These are phyloP conservation scores for Pongo pygmaeus DNA, from an alignment of 2,113 vertebrate genomes.

Conservation along the genomic window DNA sequence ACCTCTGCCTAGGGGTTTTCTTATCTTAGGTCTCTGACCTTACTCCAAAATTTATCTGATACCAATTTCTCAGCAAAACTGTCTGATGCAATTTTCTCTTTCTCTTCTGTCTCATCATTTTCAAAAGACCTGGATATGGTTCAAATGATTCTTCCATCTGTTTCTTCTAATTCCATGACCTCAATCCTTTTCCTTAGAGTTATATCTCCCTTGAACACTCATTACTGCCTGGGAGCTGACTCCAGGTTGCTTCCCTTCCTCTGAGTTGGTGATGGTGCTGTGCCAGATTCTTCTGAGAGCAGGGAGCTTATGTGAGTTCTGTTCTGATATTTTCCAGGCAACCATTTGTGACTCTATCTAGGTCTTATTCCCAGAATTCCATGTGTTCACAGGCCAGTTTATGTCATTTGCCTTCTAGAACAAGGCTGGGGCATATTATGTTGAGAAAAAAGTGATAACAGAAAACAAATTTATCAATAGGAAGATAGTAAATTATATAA, in stretches of 20 bases:
- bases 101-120: constrained; percentile 21
- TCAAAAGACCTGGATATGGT: constrained; percentile 21
- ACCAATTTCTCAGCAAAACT: constrained; percentile 30
- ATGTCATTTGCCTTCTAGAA: neutral
- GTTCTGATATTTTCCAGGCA: neutral
- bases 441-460: neutral
- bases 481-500: neutral
- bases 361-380: neutral
- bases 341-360: neutral
- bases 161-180: constrained; percentile 17
- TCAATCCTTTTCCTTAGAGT: neutral
- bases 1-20: neutral
- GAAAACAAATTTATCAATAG: neutral
- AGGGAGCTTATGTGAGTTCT: neutral
- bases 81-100: neutral
- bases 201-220: neutral
- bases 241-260: neutral
- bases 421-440: neutral
- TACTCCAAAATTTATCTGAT: neutral
- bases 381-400: neutral
- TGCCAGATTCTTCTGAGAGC: neutral
- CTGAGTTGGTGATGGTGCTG: neutral
- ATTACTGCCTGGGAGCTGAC: neutral
- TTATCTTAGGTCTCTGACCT: neutral
- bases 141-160: constrained; percentile 56